A percentile compares a stretch with the other conserved stretches of the same genome.
phyloP scores from a whole-genome alignment of 2,113 vertebrate species.

The Mugil cephalus region DNA sequence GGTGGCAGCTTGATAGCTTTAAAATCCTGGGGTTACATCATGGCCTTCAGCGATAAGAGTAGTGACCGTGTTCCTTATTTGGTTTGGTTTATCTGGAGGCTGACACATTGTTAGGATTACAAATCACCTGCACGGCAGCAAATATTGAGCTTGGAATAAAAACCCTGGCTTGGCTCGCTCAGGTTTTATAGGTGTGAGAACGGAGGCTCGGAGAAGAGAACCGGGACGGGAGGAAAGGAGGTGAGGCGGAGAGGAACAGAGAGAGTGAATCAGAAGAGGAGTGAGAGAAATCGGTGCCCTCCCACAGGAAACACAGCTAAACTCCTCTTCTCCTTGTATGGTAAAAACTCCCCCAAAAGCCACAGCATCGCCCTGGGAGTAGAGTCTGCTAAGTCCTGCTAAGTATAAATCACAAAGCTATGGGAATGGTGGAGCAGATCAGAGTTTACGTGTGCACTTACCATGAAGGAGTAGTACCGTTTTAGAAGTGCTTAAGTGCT shows the following conservation, averaged over 20 bases:
- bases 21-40: slow-evolving; percentile 34
- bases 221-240: slow-evolving; percentile 9
- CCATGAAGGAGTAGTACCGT: slow-evolving; percentile 22
- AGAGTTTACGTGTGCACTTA: slow-evolving; percentile 40
- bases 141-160: slow-evolving; percentile 20
- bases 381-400: slow-evolving; percentile 73
- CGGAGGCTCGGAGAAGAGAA: background rate
- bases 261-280: slow-evolving; percentile 61
- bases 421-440: slow-evolving; percentile 64
- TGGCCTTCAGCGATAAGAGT: slow-evolving; percentile 26
- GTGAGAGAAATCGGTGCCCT: slow-evolving; percentile 78
- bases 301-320: slow-evolving; percentile 83
- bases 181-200: background rate
- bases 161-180: background rate
- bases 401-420: slow-evolving; percentile 78
- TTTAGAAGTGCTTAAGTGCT: slow-evolving; percentile 18
- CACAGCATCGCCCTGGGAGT: slow-evolving; percentile 78
- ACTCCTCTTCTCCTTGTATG: slow-evolving; percentile 85
- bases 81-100: slow-evolving; percentile 45
- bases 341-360: slow-evolving; percentile 85
- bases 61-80: slow-evolving; percentile 47
- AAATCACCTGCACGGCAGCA: background rate
- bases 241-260: slow-evolving; percentile 40
- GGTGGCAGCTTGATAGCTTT: slow-evolving; percentile 35
- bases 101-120: slow-evolving; percentile 19